Base-by-base conservation (phyloP, 2,888 invertebrate species). In the Cenopis cana region DNA sequence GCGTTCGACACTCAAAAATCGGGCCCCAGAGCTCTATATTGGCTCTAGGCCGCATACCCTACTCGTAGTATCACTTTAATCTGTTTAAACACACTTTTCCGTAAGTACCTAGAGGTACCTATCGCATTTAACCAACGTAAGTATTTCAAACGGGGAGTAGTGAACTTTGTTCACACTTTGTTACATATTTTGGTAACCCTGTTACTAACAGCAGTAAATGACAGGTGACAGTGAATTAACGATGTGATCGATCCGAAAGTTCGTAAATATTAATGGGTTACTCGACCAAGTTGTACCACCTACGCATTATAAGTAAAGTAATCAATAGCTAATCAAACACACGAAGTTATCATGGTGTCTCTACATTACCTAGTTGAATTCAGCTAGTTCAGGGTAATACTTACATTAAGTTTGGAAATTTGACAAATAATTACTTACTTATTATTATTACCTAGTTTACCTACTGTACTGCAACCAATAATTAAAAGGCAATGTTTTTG, bases 201-300 rank as follows among this genome's bases (percentile, higher is more conserved):
- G 17, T 52, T 20, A 29, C 62, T 11, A 50, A 36, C 14, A 52
- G 18, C 4, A 29, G 18, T 41, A 17, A 46, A 46, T 46, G 49
- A 46, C 5, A 17, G 14, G n/a, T 29, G 17, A 9, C 38, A 33
- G 46, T 46, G 20, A 70, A 65, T 65, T n/a, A 70, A 65, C 20
- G 55, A 38, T 1, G 29, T 55, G 55, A 71, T 71, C 61, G 71
- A 71, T 56, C 67, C 38, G 33, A 71, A 70, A 60, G 18, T 60
- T 12, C 60, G 18, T 60, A 66, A 66, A 67, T 67, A 67, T 50
- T 71, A 71, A 71, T 61, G 71, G 38, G 38, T 66, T 24, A 38
- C n/a, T 29, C 20, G 46, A 49, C 60, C 60, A 61, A 71, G 29
- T 67, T 71, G 50, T 56, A 50, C 46, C 29, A 52, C 55, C 52